Conservation (phyloP, 2,797 vertebrate species). For the Microcaecilia unicolor region DNA sequence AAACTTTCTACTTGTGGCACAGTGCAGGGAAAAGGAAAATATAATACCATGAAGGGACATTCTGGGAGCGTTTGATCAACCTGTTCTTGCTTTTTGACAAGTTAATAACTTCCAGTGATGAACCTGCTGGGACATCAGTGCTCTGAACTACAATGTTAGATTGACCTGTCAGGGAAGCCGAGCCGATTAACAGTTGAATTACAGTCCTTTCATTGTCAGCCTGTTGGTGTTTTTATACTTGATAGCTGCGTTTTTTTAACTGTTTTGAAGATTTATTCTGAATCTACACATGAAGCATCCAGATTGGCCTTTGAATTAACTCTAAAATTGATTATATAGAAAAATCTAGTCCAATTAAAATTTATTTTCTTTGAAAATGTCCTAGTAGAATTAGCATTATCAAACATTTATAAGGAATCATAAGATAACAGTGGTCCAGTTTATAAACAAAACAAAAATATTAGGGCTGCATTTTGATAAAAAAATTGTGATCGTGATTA, state of each 20-base stretch:
- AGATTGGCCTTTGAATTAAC: neutral
- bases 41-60: no score
- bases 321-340: no score
- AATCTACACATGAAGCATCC: neutral
- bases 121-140: neutral
- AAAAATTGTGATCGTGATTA: no score
- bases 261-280: neutral
- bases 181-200: neutral
- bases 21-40: no score
- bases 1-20: no score
- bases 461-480: no score
- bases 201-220: neutral
- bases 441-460: no score
- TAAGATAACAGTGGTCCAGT: no score
- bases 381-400: no score
- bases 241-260: neutral
- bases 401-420: no score
- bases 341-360: no score
- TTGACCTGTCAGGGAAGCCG: neutral
- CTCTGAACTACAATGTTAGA: neutral
- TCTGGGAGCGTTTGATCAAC: neutral
- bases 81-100: neutral
- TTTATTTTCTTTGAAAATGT: no score
- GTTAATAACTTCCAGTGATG: neutral
- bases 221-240: neutral